These are phyloP conservation scores for Macrocentrus cingulum DNA, from an alignment of 1,140 invertebrate species.

Conservation along the genomic window DNA sequence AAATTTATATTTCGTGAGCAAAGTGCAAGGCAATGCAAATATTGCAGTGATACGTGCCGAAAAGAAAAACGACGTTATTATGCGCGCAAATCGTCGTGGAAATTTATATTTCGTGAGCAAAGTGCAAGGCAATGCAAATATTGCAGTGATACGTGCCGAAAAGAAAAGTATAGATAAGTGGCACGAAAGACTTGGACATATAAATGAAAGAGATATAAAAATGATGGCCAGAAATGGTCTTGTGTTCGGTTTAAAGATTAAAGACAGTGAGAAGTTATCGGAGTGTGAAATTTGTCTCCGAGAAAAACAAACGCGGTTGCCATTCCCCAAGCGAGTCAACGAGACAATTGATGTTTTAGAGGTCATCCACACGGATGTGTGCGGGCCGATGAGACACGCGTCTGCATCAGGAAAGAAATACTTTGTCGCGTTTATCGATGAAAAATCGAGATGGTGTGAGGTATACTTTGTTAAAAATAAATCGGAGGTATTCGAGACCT, in stretches of 20 bases:
- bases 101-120: conserved; percentile 23
- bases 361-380: conserved; percentile 10
- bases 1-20: conserved; percentile 23
- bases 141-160: background rate
- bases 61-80: background rate
- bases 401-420: background rate
- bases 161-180: background rate
- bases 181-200: conserved; percentile 22
- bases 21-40: background rate
- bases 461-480: conserved; percentile 8
- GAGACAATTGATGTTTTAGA: background rate
- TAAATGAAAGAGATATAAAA: conserved; percentile 23
- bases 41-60: too few species aligned
- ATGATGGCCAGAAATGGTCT: conserved; percentile 5
- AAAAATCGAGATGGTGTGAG: conserved; percentile 12
- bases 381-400: conserved; percentile 2
- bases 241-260: conserved; percentile 23
- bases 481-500: background rate
- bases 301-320: conserved; percentile 22
- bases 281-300: conserved; percentile 23
- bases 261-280: conserved; percentile 11
- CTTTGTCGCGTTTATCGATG: conserved; percentile 14
- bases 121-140: conserved; percentile 1
- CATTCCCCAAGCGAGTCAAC: conserved; percentile 21
- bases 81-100: conserved; percentile 17